Evolutionary conservation across 2,113 vertebrate genomes (phyloP), one percentile per base, ranked within the genome.

Genomic region (Malurus alboscapulatus): DNA sequence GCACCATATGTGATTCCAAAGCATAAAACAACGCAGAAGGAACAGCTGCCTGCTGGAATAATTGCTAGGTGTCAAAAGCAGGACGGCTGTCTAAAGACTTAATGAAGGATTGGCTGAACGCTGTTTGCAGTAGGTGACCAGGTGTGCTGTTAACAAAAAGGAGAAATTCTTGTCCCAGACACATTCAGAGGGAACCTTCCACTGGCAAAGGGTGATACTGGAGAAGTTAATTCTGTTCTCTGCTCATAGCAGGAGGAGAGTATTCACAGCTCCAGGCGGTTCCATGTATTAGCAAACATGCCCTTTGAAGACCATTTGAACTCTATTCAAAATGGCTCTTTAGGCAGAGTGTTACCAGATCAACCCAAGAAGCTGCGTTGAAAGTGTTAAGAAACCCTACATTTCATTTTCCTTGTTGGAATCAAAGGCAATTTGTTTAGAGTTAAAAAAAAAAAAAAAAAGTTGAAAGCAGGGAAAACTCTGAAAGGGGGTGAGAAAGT

Each of bases 1-100:
- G 75, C 65, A 92, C 92, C 95, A 67, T 95, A 96, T 96, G 96
- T 74, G 95, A 84, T 88, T 86, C 44, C 6, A 1, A 84, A 78
- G 68, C 19, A 0, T 88, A 95, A 92, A 95, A 93, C 79, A 92
- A 83, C 63, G 93, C 71, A 0, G 34, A 95, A 95, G 90, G 72
- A 96, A 92, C 95, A 96, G 92, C 86, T 96, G 96, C 95, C 92
- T 84, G 25, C 88, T 67, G 86, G 83, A 96, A 93, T 93, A 94
- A 96, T 94, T 88, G 92, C 81, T 94, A 72, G 88, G 76, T 96
- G 92, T 92, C 96, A 92, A 80, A 94, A 86, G 32, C 40, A 93
- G 90, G 83, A 96, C 88, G 85, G 88, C 96, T 93, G 83, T 58
- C 88, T 94, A 71, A 81, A 88, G 88, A 80, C 34, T 90, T 93